A percentile compares a stretch with the other conserved stretches of the same genome.
Evolutionary conservation across 2,888 invertebrate genomes (phyloP).

Genomic region (Neoascia interrupta): DNA sequence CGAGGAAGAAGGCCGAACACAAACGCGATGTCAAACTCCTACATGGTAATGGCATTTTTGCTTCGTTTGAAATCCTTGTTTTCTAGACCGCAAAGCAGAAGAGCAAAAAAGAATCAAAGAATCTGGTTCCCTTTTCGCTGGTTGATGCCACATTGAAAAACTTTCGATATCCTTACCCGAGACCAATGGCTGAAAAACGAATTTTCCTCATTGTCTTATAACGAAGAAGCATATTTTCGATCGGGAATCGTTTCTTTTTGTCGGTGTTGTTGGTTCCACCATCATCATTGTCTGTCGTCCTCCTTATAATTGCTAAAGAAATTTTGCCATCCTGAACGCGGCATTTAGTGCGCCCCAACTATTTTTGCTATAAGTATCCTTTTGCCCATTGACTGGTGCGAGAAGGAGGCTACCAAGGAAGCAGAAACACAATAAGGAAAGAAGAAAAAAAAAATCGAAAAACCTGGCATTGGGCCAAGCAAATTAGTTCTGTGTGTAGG

Average conservation of each 20-base stretch:
- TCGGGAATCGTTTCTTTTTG: background rate
- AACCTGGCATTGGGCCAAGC: conserved; percentile 34
- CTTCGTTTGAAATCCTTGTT: conserved; percentile 15
- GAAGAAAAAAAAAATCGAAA: background rate
- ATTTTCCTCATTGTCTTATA: conserved; percentile 22
- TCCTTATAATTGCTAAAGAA: conserved; percentile 43
- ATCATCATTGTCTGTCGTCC: background rate
- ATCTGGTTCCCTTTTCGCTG: background rate
- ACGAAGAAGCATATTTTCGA: conserved; percentile 23
- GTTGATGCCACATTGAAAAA: conserved; percentile 22
- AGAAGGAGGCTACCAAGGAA: background rate
- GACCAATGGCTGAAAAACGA: background rate
- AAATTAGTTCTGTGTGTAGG: conserved; percentile 36
- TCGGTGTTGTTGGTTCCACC: background rate
- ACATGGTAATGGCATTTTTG: conserved; percentile 15
- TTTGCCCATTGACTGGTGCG: conserved; percentile 30
- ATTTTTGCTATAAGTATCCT: conserved; percentile 24
- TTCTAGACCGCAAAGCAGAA: conserved; percentile 15
- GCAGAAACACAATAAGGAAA: background rate
- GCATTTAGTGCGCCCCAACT: conserved; percentile 41
- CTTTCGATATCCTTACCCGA: conserved; percentile 18
- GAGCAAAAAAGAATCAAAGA: background rate
- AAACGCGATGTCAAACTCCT: background rate
- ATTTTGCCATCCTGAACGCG: conserved; percentile 44
- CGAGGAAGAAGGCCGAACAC: background rate